phyloP scores from a whole-genome alignment of 2,888 invertebrate genomes.

The Caenorhabditis angaria region DNA sequence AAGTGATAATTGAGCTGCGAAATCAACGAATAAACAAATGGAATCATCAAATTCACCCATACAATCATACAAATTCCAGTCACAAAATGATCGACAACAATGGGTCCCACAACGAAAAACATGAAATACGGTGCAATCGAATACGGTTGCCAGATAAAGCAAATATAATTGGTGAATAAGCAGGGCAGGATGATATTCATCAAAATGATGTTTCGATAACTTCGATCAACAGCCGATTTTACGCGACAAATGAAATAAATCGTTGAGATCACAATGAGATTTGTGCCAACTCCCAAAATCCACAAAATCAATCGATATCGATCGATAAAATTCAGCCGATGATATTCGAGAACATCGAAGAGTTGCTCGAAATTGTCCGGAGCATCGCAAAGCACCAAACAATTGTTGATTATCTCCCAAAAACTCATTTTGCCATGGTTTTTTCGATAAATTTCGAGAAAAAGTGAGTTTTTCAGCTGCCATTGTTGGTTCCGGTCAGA shows the following conservation, averaged over 20 bases:
- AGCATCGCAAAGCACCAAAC: constrained; percentile 17
- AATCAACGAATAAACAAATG: constrained; percentile 12
- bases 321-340: constrained; percentile 14
- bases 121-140: constrained; percentile 20
- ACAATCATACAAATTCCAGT: neutral
- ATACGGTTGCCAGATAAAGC: constrained; percentile 24
- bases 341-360: constrained; percentile 17
- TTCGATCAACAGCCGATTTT: constrained; percentile 4
- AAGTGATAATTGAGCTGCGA: constrained; percentile 22
- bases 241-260: constrained; percentile 13
- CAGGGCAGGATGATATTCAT: constrained; percentile 20
- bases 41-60: constrained; percentile 2
- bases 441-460: neutral
- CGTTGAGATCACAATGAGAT: constrained; percentile 16
- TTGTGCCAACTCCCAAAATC: constrained; percentile 12
- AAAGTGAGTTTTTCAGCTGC: neutral
- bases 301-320: constrained; percentile 7
- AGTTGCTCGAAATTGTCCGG: neutral
- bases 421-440: too few relatives aligned
- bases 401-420: too few relatives aligned
- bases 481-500: neutral
- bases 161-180: constrained; percentile 18
- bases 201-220: constrained; percentile 18
- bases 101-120: constrained; percentile 11
- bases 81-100: neutral